These are phyloP conservation scores for Andrena flavipes DNA, from an alignment of 2,888 invertebrate species.

Conservation along the genomic window DNA sequence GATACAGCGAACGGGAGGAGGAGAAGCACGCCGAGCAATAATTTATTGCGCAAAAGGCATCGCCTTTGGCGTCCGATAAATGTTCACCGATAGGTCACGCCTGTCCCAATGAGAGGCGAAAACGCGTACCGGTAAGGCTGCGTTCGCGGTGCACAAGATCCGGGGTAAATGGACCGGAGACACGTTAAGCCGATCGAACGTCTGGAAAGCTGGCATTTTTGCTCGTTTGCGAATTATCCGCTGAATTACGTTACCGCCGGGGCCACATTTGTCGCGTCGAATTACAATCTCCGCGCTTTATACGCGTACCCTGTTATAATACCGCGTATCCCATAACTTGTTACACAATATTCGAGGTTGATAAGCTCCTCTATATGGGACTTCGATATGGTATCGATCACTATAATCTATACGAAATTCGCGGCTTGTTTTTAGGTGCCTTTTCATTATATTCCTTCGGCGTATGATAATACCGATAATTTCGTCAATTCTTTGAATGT, in stretches of 20 bases:
- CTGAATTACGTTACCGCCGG: slow-evolving; percentile 39
- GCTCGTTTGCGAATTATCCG: slow-evolving; percentile 50
- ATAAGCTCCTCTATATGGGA: too few relatives aligned
- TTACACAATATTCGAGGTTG: too few relatives aligned
- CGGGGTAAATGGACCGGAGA: slow-evolving; percentile 25
- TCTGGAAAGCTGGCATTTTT: slow-evolving; percentile 26
- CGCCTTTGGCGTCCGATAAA: slow-evolving; percentile 70
- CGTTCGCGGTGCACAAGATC: slow-evolving; percentile 38
- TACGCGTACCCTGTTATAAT: slow-evolving; percentile 20
- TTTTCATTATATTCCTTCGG: not conserved
- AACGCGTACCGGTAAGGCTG: slow-evolving; percentile 38
- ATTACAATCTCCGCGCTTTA: slow-evolving; percentile 25
- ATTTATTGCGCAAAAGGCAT: slow-evolving; percentile 75
- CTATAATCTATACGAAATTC: too few relatives aligned
- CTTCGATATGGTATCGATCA: too few relatives aligned
- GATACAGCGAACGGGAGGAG: slow-evolving; percentile 65
- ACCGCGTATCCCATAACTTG: too few relatives aligned
- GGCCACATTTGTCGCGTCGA: slow-evolving; percentile 34
- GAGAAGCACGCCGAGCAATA: slow-evolving; percentile 62
- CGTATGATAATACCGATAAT: not conserved
- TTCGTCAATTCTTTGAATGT: not conserved
- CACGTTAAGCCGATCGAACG: slow-evolving; percentile 12
- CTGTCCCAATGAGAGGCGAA: slow-evolving; percentile 70
- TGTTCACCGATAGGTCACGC: slow-evolving; percentile 72
- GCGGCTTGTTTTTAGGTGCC: too few relatives aligned